Conservation (phyloP, 2,113 vertebrate genomes). For the Cryptotis parvus region DNA sequence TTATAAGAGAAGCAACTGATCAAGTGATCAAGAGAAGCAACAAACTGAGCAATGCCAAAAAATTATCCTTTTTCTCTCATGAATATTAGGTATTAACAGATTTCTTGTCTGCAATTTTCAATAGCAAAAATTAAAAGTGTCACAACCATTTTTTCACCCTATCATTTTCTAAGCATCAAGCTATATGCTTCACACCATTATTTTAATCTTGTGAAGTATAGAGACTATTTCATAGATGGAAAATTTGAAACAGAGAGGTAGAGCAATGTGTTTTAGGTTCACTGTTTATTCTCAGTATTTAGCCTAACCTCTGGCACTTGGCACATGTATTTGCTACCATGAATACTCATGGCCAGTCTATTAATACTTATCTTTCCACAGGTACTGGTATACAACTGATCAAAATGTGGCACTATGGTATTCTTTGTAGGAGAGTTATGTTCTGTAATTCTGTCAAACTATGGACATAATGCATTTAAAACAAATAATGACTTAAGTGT, state of each 20-base stretch:
- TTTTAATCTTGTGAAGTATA: background rate
- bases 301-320: background rate
- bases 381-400: too few species aligned
- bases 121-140: constrained; percentile 38
- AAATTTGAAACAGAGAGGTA: constrained; percentile 21
- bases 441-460: too few species aligned
- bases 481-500: too few species aligned
- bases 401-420: too few species aligned
- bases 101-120: constrained; percentile 46
- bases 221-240: constrained; percentile 5
- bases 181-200: constrained; percentile 27
- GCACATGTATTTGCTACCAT: constrained; percentile 20
- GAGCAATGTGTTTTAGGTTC: too few species aligned
- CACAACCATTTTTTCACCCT: background rate
- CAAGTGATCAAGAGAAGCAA: constrained; percentile 29
- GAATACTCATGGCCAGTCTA: constrained; percentile 24
- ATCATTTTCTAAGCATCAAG: constrained; percentile 17
- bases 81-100: background rate
- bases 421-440: too few species aligned
- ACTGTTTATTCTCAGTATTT: background rate
- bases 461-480: too few species aligned
- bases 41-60: constrained; percentile 22
- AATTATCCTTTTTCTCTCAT: constrained; percentile 20
- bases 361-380: constrained; percentile 28
- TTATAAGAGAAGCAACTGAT: constrained; percentile 18